phyloP scores from a whole-genome alignment of 2,888 invertebrate genomes.

The Microctonus aethiopoides region DNA sequence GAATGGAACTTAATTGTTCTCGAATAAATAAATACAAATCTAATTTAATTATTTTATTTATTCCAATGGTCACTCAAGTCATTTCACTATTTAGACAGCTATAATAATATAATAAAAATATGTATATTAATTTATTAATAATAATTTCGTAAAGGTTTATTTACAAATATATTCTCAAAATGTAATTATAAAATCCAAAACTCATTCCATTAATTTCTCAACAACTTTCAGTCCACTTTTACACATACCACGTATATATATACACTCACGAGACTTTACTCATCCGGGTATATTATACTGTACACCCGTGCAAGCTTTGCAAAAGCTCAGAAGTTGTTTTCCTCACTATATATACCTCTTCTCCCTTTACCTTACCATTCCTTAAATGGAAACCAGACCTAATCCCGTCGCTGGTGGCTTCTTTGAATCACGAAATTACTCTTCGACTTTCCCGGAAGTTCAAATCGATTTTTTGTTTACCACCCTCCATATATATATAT shows the following conservation, averaged over 20 bases:
- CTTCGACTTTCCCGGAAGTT: slow-evolving; percentile 34
- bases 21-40: background rate
- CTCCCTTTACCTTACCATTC: background rate
- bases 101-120: background rate
- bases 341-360: background rate
- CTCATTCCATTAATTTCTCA: background rate
- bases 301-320: slow-evolving; percentile 15
- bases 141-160: background rate
- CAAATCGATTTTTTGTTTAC: slow-evolving; percentile 26
- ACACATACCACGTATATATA: background rate
- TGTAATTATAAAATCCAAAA: background rate
- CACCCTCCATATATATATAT: background rate
- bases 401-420: slow-evolving; percentile 17
- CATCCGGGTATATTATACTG: slow-evolving; percentile 17
- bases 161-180: background rate
- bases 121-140: background rate
- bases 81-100: background rate
- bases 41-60: background rate
- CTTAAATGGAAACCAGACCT: slow-evolving; percentile 7
- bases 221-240: background rate
- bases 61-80: too few relatives aligned
- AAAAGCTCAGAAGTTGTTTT: slow-evolving; percentile 20
- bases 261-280: background rate
- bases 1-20: background rate
- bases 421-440: slow-evolving; percentile 35